phyloP scores from a whole-genome alignment of 2,113 vertebrate species.

The Seriola quinqueradiata region DNA sequence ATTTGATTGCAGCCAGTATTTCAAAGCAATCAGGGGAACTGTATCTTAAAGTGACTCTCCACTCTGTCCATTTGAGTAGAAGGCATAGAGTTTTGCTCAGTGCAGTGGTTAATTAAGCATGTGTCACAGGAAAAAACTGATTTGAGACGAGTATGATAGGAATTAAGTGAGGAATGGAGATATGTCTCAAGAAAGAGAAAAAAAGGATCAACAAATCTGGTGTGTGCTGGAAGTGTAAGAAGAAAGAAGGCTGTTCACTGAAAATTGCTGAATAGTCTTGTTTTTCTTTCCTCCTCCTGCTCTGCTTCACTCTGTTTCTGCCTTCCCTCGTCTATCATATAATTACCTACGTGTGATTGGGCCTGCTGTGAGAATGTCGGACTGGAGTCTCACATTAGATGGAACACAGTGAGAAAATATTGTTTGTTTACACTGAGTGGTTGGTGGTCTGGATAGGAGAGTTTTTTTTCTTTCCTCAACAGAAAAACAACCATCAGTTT shows the following conservation, averaged over 20 bases:
- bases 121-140: background rate
- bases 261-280: conserved; percentile 27
- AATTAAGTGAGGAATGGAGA: background rate
- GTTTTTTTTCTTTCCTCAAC: conserved; percentile 11
- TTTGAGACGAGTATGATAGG: background rate
- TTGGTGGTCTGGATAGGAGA: conserved; percentile 65
- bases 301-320: conserved; percentile 32
- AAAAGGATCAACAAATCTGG: conserved; percentile 11
- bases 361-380: conserved; percentile 60
- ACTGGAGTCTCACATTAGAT: conserved; percentile 54
- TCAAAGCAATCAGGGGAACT: conserved; percentile 8
- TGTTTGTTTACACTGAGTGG: conserved; percentile 70
- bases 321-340: conserved; percentile 45
- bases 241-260: conserved; percentile 22
- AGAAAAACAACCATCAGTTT: conserved; percentile 52
- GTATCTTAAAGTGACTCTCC: background rate
- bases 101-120: background rate
- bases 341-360: conserved; percentile 62
- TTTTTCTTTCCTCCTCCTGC: conserved; percentile 24
- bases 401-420: conserved; percentile 54
- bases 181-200: background rate
- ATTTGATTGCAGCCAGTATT: conserved; percentile 2
- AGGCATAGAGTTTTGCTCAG: background rate
- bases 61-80: background rate
- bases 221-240: conserved; percentile 30